Evolutionary conservation across 2,888 invertebrate species (phyloP), one percentile per base, ranked within the genome.

Genomic region (Tinea trinotella): DNA sequence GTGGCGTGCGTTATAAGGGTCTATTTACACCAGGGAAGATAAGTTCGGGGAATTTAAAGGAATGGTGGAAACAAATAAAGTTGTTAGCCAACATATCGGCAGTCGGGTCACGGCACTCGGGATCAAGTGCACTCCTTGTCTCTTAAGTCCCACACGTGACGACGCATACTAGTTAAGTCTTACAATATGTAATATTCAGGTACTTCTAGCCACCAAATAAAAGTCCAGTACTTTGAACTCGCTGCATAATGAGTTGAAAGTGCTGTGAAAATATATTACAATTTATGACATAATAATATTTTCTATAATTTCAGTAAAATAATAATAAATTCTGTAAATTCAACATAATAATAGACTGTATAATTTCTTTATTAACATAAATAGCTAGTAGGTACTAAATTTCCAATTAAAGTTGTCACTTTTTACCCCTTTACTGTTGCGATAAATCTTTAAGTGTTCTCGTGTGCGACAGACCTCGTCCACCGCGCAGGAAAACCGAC

Each of bases 51-150:
- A 50, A 24, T 50, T 50, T 50, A 50, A 50, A 50, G 18, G 24
- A 50, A 50, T 50, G 50, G 22, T 24, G 70, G 71, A 69, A 74
- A 78, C 82, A 83, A 83, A 83, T 80, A 83, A 81, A 79, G 72
- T 70, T 73, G 79, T 80, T 80, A 78, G 70, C 71, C 62, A 60
- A 55, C 60, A 62, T 13, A 79, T 84, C 71, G 68, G 72, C 62
- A 86, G 76, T 82, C 86, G 62, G 68, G 78, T 79, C 85, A 85
- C 85, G 82, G 62, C 64, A 62, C 64, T 67, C 67, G 72, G 78
- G 82, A 83, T 83, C 81, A 82, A 84, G 77, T 80, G 84, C 76
- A 79, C 71, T 71, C 57, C 57, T 56, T 52, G 53, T 30, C 46
- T 54, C 59, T 24, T 44, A 24, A 66, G 56, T 52, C 60, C 56